Conservation (phyloP, 37 sponge, comb jelly and placozoan genomes). For the Geodia barretti region DNA sequence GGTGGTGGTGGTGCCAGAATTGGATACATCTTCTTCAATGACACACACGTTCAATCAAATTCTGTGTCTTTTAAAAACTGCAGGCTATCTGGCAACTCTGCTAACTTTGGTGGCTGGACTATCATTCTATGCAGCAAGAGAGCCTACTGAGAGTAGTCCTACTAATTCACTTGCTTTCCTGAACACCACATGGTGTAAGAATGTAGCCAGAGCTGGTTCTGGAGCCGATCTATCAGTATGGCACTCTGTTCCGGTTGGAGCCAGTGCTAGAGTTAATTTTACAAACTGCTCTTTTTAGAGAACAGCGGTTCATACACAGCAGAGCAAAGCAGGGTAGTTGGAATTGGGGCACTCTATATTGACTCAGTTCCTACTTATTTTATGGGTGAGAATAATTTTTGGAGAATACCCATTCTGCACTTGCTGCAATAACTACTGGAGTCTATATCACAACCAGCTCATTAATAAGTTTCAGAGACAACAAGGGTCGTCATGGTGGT, state of each 20-base stretch:
- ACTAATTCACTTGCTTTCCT: constrained; percentile 40
- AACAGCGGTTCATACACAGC: not conserved
- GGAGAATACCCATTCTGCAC: constrained; percentile 7
- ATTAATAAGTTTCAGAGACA: not conserved
- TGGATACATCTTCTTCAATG: constrained; percentile 51
- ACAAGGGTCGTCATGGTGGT: constrained; percentile 15
- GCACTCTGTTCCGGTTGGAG: not conserved
- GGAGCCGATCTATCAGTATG: constrained; percentile 14
- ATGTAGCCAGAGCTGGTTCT: constrained; percentile 19
- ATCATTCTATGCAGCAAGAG: constrained; percentile 38
- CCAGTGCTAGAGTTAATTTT: not conserved
- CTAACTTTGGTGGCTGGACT: constrained; percentile 69
- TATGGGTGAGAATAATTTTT: not conserved
- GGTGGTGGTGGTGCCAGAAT: constrained; percentile 62
- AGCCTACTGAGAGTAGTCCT: not conserved
- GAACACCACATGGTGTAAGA: constrained; percentile 26
- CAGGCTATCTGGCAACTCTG: constrained; percentile 26
- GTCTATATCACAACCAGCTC: not conserved
- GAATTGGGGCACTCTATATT: constrained; percentile 28
- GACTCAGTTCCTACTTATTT: constrained; percentile 16
- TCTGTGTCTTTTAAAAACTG: constrained; percentile 22
- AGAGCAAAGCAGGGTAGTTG: not conserved
- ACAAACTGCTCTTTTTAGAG: not conserved
- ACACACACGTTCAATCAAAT: not conserved
- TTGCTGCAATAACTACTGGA: not conserved